These are phyloP conservation scores for Amphiduros pacificus DNA, from an alignment of 2,888 invertebrate species.

Conservation along the genomic window DNA sequence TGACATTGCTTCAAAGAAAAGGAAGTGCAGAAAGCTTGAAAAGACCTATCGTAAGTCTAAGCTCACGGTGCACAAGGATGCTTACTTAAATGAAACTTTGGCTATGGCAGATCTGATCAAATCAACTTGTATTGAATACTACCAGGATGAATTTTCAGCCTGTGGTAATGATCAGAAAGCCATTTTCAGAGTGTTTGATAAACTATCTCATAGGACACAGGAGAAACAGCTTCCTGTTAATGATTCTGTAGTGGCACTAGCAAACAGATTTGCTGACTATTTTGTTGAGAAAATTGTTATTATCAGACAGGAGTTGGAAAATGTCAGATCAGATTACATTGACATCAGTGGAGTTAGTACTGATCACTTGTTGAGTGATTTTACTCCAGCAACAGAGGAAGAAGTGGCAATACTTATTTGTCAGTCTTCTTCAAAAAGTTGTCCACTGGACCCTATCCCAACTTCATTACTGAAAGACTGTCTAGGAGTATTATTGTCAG, in stretches of 20 bases:
- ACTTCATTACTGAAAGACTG: slow-evolving; percentile 7
- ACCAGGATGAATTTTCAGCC: not conserved
- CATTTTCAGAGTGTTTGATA: not conserved
- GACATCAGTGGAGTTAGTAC: not conserved
- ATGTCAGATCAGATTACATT: not conserved
- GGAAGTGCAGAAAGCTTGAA: not conserved
- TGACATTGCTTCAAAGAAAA: not conserved
- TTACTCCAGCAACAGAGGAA: not conserved
- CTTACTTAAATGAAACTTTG: not conserved
- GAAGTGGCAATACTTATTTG: not conserved
- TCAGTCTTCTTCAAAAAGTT: not conserved
- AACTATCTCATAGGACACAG: not conserved
- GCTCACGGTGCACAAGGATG: not conserved
- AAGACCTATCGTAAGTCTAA: not conserved
- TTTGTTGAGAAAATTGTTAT: not conserved
- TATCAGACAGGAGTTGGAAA: not conserved
- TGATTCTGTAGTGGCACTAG: not conserved
- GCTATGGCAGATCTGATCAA: no score
- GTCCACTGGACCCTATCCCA: slow-evolving; percentile 5
- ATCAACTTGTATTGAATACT: not conserved
- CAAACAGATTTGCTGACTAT: not conserved
- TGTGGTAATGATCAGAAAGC: not conserved
- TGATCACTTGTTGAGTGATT: not conserved
- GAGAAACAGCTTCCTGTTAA: not conserved
- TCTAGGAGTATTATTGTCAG: not conserved